Evolutionary conservation across 2,797 vertebrate species (phyloP), one percentile per base, ranked within the genome.

Genomic region (Ctenosaura bakeri): DNA sequence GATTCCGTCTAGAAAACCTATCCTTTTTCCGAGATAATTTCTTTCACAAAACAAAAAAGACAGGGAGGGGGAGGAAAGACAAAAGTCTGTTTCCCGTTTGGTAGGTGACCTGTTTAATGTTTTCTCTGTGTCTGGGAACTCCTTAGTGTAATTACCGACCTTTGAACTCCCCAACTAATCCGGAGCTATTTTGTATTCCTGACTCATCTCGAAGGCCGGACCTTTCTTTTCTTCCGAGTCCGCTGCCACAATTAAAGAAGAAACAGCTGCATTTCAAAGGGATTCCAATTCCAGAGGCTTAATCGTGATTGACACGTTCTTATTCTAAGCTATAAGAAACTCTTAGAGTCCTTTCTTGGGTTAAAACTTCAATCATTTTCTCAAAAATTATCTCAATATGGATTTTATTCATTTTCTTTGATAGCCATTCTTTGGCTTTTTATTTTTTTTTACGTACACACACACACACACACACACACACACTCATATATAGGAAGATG

Each of bases 231-330:
- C 97, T 97, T 97, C 96, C 94, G 96, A 97, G 97, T 97, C 97
- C 59, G 92, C 97, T 97, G 97, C 97, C 97, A 98, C 97, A 98
- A 98, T 98, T 98, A 98, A 98, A 98, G 98, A 98, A 98, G 98
- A 98, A 98, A 98, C 98, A 98, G 98, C 98, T 98, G 98, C 98
- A 98, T 98, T 98, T 98, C 98, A 98, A 98, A 98, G 98, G 97
- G 98, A 98, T 98, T 98, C 98, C 97, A 95, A 98, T 97, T 98
- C 97, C 97, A 97, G 97, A 97, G 97, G 97, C 97, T 97, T 98
- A 98, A 98, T 97, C 97, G 96, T 98, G 97, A 98, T 98, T 98
- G 98, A 97, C 98, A 97, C 90, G 97, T 98, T 98, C 97, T 98
- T 98, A 98, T 97, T 97, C 97, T 98, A 97, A 98, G 97, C 98